Evolutionary conservation across 2,113 vertebrate species (phyloP).

Genomic region (Vulpes vulpes): DNA sequence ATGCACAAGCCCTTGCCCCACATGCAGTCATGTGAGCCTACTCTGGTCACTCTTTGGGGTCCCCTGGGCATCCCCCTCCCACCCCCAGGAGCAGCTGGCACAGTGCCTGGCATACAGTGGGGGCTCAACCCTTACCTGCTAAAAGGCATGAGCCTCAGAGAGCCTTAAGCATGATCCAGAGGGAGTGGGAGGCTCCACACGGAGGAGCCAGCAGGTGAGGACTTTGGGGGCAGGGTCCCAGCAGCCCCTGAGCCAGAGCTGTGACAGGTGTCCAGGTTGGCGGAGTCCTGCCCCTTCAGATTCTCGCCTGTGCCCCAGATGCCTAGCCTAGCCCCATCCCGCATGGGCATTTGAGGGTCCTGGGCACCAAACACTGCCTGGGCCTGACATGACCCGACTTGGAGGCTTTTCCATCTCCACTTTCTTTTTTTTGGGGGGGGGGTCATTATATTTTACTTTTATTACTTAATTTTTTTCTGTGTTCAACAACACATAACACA

Average conservation of each 20-base stretch:
- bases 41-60: not conserved
- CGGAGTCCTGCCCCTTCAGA: not conserved
- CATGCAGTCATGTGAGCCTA: too few species aligned
- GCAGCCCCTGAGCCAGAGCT: not conserved
- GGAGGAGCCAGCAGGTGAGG: not conserved
- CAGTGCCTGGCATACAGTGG: not conserved
- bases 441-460: too few species aligned
- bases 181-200: not conserved
- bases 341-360: too few species aligned
- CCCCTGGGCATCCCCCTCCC: not conserved
- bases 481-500: not conserved
- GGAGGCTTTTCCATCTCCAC: not conserved
- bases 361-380: not conserved
- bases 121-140: not conserved
- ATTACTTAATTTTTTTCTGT: not conserved
- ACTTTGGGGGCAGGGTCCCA: not conserved
- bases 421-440: not conserved
- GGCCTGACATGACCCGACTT: not conserved
- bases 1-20: not conserved
- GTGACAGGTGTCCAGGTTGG: not conserved
- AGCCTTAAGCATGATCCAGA: not conserved
- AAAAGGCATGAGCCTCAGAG: not conserved
- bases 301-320: not conserved
- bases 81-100: not conserved
- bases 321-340: too few species aligned